Evolutionary conservation across 2,888 invertebrate genomes (phyloP), one percentile per base, ranked within the genome.

Genomic region (Parnassius apollo): DNA sequence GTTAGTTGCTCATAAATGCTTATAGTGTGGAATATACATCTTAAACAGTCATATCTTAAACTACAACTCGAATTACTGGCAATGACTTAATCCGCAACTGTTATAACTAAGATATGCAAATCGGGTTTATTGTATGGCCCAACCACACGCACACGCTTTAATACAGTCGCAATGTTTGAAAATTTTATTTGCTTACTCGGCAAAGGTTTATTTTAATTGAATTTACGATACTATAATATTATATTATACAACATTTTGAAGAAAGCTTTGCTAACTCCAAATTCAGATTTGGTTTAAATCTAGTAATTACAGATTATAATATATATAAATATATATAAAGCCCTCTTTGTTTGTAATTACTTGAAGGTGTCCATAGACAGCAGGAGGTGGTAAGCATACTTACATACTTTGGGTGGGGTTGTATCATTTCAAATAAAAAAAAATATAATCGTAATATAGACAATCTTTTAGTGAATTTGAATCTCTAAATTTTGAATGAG

Each of bases 71-170:
- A 82, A 81, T 77, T 79, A 76, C 75, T 75, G 69, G 71, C 77
- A 79, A 76, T 81, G 78, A 78, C 78, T 75, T 70, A 74, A 75
- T 71, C 77, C 78, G 77, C 78, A 83, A 80, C 76, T 75, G 77
- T 75, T 75, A 72, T 67, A 77, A 73, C 76, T 77, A 76, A 83
- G 81, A 82, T 81, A 83, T 83, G 83, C 77, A 81, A 83, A 65
- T 66, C 63, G 54, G 63, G 57, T 67, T 61, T 63, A 63, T 63
- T 63, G 63, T 59, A 63, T 50, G 59, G 56, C 18, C 51, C 45
- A 55, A 58, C 57, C 55, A 59, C 63, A 63, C 59, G 59, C 63
- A 59, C 35, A 49, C 22, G 42, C 56, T 51, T 42, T 51, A 35
- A 42, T 18, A 51, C 54, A 35, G 44, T 51, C 42, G 44, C 58